phyloP scores from a whole-genome alignment of 2,888 invertebrate species.

The Geotrupes spiniger region DNA sequence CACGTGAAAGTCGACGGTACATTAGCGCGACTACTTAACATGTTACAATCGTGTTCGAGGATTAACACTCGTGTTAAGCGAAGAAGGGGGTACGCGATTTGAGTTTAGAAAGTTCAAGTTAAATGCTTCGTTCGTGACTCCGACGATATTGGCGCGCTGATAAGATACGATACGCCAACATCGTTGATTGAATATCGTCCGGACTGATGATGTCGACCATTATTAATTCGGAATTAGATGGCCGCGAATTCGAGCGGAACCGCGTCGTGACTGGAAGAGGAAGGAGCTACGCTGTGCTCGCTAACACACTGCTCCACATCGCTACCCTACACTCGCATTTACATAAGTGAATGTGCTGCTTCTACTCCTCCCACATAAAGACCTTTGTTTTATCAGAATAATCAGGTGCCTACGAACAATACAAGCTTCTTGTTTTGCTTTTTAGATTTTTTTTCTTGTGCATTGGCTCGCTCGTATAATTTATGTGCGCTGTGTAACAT shows the following conservation, averaged over 20 bases:
- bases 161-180: slow-evolving; percentile 1
- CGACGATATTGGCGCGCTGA: neutral
- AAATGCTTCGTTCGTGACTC: slow-evolving; percentile 12
- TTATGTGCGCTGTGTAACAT: slow-evolving; percentile 2
- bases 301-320: slow-evolving; percentile 14
- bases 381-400: slow-evolving; percentile 14
- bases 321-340: slow-evolving; percentile 9
- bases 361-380: slow-evolving; percentile 13
- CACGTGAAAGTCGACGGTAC: slow-evolving; percentile 15
- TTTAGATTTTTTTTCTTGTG: slow-evolving; percentile 1
- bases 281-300: neutral
- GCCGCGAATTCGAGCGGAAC: slow-evolving; percentile 6
- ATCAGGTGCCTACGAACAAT: slow-evolving; percentile 13
- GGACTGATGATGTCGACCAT: neutral
- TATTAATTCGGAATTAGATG: slow-evolving; percentile 1
- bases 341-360: slow-evolving; percentile 13
- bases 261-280: slow-evolving; percentile 3
- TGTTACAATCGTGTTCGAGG: slow-evolving; percentile 16
- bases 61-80: slow-evolving; percentile 13
- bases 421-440: slow-evolving; percentile 1
- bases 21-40: slow-evolving; percentile 11
- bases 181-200: no score
- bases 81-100: slow-evolving; percentile 9
- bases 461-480: neutral
- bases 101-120: slow-evolving; percentile 15